Base-by-base conservation (phyloP, 1,140 invertebrate genomes). In the Meloidogyne floridensis region DNA sequence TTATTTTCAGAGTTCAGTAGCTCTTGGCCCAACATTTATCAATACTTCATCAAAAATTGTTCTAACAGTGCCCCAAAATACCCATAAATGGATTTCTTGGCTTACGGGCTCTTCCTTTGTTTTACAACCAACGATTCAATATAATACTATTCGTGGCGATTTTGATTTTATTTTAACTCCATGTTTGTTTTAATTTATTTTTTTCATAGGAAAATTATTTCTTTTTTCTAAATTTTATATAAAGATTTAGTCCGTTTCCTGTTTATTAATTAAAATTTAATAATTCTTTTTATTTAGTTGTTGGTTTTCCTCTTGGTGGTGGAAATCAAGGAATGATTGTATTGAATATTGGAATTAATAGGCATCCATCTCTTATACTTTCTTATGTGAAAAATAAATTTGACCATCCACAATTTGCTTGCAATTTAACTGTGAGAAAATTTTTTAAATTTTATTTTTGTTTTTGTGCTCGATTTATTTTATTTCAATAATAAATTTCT, bases 391-490 rank as follows among this genome's bases (percentile, higher is more conserved):
- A 82, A 56, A 85, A 84, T n/a, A 86, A 88, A 54, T 82, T 86
- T 15, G 86, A 87, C 77, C 87, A 87, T 20, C 87, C 87, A 43
- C 86, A 90, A 72, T 85, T 83, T 32, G 77, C 85, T 56, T 77
- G 72, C 75, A 90, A 83, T 77, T 51, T 86, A 2, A 84, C 82
- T 18, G 84, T 84, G 69, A 75, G 56, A 71, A 51, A n/a, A 77
- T 20, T 72, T 73, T 79, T 15, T 47, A 18, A 42, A 59, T 56
- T 54, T 15, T 13, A 4, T 80, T 10, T 20, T 43, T 4, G 43
- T 78, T 0, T 79, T n/a, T 32, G 32, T 32, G 32, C 71, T 7
- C 82, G 10, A 59, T 81, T 20, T 73, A 18, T 15, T 7, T 11
- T 73, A 15, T 47, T 18, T 70, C 6, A 70, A 9, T 80, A 59